Evolutionary conservation across 2,888 invertebrate species (phyloP).

Genomic region (Seira musarum): DNA sequence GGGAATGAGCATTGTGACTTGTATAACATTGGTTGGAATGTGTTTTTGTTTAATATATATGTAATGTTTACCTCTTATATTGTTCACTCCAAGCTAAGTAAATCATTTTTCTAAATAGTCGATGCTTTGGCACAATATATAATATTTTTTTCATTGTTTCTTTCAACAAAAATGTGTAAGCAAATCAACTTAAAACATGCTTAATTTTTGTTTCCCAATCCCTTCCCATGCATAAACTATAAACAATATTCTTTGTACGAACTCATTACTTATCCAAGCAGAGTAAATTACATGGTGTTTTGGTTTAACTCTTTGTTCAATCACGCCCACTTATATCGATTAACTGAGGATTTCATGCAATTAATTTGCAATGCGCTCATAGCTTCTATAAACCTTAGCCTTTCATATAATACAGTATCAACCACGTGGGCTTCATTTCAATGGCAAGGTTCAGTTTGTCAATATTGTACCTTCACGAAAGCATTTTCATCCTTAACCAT

Average conservation of each 20-base stretch:
- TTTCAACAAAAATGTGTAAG: neutral
- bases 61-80: neutral
- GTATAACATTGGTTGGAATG: neutral
- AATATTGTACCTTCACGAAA: neutral
- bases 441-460: neutral
- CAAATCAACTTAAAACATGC: neutral
- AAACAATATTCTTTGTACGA: neutral
- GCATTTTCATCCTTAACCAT: neutral
- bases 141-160: neutral
- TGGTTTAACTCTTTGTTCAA: neutral
- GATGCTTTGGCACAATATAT: neutral
- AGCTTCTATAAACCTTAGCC: neutral
- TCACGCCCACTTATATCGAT: neutral
- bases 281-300: neutral
- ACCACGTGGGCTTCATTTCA: slow-evolving; percentile 1
- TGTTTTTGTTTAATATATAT: neutral
- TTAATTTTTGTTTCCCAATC: neutral
- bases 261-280: slow-evolving; percentile 14
- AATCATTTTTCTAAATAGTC: neutral
- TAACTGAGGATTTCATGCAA: neutral
- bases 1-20: neutral
- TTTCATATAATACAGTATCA: neutral
- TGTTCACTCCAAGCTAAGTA: neutral
- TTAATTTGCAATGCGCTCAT: neutral
- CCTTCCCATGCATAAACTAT: neutral